Percentiles rank a stretch among this genome's conserved stretches.
These are phyloP conservation scores for Poecile atricapillus DNA, from an alignment of 2,113 vertebrate genomes.

Conservation along the genomic window DNA sequence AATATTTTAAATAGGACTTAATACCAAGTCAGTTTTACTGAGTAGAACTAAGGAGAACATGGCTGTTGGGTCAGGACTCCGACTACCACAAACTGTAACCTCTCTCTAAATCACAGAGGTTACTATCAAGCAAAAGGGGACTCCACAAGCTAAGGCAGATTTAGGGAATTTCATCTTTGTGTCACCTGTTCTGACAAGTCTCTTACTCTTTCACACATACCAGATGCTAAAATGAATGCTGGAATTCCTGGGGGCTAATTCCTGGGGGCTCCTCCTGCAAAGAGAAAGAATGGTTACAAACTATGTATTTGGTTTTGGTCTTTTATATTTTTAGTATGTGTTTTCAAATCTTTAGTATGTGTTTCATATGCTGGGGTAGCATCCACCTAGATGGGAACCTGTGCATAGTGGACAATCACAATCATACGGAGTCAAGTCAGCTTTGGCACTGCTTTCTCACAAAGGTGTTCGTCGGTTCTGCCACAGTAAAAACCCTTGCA, in stretches of 20 bases:
- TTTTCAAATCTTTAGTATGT: neutral
- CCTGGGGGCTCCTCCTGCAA: neutral
- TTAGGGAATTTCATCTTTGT: neutral
- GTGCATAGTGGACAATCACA: neutral
- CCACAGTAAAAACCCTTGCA: neutral
- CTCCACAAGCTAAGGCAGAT: slow-evolving; percentile 23
- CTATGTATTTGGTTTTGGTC: neutral
- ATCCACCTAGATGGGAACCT: neutral
- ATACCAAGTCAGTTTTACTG: neutral
- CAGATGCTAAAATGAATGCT: neutral
- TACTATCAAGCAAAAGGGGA: neutral
- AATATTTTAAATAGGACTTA: neutral
- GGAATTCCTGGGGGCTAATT: neutral
- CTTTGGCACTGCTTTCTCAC: neutral
- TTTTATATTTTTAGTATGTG: neutral
- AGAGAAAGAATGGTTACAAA: neutral
- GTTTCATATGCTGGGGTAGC: neutral
- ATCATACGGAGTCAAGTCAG: neutral
- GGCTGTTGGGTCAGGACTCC: neutral
- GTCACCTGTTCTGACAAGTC: slow-evolving; percentile 7
- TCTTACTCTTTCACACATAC: neutral
- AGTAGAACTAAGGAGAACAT: neutral
- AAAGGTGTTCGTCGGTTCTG: neutral
- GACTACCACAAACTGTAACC: neutral
- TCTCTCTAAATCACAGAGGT: neutral